Evolutionary conservation across 1,140 invertebrate genomes (phyloP).

Genomic region (Dinothrombium tinctorium): DNA sequence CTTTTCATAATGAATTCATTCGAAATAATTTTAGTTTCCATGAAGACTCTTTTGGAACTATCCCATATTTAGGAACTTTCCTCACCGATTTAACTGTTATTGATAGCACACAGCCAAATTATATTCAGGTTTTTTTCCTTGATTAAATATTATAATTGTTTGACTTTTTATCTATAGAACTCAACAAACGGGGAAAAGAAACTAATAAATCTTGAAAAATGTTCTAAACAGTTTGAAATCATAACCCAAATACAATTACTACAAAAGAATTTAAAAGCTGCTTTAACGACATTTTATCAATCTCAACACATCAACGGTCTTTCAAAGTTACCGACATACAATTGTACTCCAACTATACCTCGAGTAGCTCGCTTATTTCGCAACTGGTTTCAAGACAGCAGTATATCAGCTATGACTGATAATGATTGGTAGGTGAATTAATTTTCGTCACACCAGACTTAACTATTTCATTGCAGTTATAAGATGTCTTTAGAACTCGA

Average conservation of each 20-base stretch:
- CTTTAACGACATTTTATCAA: constrained; percentile 8
- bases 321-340: neutral
- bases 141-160: neutral
- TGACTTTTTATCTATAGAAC: constrained; percentile 18
- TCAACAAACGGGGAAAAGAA: constrained; percentile 22
- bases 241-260: constrained; percentile 82
- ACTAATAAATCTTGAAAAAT: constrained; percentile 95
- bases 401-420: constrained; percentile 8
- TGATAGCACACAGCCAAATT: constrained; percentile 47
- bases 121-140: constrained; percentile 4
- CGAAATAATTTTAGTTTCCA: constrained; percentile 1
- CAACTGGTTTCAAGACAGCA: constrained; percentile 11
- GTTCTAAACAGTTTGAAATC: constrained; percentile 94
- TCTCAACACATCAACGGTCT: constrained; percentile 5
- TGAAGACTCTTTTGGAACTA: constrained; percentile 40
- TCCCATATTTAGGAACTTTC: constrained; percentile 94
- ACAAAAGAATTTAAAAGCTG: constrained; percentile 31
- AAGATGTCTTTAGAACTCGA: constrained; percentile 2
- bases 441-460: neutral
- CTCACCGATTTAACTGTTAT: constrained; percentile 97
- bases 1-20: constrained; percentile 1
- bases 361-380: constrained; percentile 12
- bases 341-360: constrained; percentile 8
- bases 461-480: neutral
- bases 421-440: constrained; percentile 11